A percentile compares a stretch with the other conserved stretches of the same genome.
Conservation (phyloP, 2,888 invertebrate genomes). For the Drosophila affinis region DNA sequence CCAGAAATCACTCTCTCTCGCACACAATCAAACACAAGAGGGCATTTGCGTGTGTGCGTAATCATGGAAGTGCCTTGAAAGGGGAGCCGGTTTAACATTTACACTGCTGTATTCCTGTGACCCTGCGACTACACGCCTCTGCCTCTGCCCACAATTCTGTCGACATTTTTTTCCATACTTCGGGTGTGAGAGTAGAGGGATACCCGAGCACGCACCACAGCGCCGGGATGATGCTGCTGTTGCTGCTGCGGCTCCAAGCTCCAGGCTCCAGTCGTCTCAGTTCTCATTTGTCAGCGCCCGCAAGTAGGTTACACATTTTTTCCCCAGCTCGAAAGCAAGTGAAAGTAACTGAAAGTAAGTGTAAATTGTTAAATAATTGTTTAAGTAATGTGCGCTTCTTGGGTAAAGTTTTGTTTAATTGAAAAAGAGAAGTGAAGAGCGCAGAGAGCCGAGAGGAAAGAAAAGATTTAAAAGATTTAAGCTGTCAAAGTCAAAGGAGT, state of each 20-base stretch:
- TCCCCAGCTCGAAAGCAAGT: slow-evolving; percentile 18
- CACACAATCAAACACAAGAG: slow-evolving; percentile 19
- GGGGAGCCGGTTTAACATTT: not conserved
- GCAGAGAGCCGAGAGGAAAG: not conserved
- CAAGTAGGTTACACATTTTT: slow-evolving; percentile 76
- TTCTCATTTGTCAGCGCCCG: slow-evolving; percentile 68
- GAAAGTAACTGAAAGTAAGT: not conserved
- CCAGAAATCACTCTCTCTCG: slow-evolving; percentile 54
- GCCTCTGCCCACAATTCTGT: slow-evolving; percentile 20
- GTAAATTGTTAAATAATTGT: not conserved
- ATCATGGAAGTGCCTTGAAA: slow-evolving; percentile 4
- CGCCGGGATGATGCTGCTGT: slow-evolving; percentile 58
- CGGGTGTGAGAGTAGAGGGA: not conserved
- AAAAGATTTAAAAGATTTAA: not conserved
- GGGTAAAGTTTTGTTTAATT: not conserved
- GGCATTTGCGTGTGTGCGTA: slow-evolving; percentile 3
- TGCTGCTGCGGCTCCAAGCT: slow-evolving; percentile 38
- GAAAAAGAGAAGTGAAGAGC: not conserved
- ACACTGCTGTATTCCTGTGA: not conserved
- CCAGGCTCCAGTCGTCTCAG: slow-evolving; percentile 49
- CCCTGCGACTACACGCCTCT: slow-evolving; percentile 52
- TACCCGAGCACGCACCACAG: not conserved
- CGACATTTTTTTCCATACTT: not conserved
- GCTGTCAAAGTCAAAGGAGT: not conserved
- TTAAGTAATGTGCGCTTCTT: not conserved